phyloP scores from a whole-genome alignment of 2,888 invertebrate species.

The Eumerus sabulonum region DNA sequence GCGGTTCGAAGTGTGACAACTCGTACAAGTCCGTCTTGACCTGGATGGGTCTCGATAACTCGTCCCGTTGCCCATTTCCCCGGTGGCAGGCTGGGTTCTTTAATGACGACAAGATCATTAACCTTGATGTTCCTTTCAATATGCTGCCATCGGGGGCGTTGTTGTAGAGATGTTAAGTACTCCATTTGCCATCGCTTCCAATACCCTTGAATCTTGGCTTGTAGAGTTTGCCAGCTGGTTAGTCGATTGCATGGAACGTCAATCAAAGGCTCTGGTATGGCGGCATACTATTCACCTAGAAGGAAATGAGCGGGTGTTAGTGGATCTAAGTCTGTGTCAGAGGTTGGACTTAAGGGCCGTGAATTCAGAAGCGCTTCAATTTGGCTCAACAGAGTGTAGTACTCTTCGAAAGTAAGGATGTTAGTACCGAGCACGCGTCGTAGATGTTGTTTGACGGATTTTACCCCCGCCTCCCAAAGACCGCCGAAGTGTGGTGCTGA shows the following conservation, averaged over 20 bases:
- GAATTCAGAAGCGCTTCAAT: conserved; percentile 17
- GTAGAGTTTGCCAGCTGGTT: conserved; percentile 11
- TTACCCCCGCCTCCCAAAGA: conserved; percentile 40
- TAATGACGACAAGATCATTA: conserved; percentile 7
- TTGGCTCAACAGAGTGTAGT: conserved; percentile 4
- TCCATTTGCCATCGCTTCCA: conserved; percentile 15
- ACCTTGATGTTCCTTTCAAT: not conserved
- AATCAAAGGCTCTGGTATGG: not conserved
- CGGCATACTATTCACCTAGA: conserved; percentile 8
- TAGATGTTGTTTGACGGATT: conserved; percentile 36
- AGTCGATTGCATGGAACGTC: conserved; percentile 2
- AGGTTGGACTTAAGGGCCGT: conserved; percentile 6
- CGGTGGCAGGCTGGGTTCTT: not conserved
- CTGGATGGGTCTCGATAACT: too few species aligned
- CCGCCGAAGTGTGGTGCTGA: conserved; percentile 53
- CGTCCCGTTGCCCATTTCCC: conserved; percentile 10
- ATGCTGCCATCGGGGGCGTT: conserved; percentile 16
- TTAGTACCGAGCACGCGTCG: not conserved
- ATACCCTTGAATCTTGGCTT: conserved; percentile 13
- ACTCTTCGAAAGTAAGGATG: not conserved
- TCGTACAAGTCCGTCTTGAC: too few species aligned
- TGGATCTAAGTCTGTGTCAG: conserved; percentile 9
- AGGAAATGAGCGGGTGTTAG: conserved; percentile 27
- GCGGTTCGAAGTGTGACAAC: not conserved
- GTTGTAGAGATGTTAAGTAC: conserved; percentile 6